Base-by-base conservation (phyloP, 2,888 invertebrate genomes). In the Marasmarcha lunaedactyla region DNA sequence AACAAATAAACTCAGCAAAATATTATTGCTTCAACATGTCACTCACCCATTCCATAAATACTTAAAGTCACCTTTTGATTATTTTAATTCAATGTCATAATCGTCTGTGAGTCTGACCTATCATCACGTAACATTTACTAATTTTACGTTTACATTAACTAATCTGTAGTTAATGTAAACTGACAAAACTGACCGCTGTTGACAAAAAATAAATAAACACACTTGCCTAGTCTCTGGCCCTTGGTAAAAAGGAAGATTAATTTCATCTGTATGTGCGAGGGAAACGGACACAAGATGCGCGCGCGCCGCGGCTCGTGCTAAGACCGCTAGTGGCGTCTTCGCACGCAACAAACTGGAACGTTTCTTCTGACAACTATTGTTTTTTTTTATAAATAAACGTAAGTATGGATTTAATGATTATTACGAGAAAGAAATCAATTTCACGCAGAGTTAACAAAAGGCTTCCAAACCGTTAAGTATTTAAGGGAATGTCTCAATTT, bases 151-250 rank as follows among this genome's bases (percentile, higher is more conserved):
- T n/a, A n/a, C n/a, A n/a, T n/a, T n/a, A n/a, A n/a, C n/a, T n/a
- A n/a, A n/a, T n/a, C n/a, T n/a, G n/a, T n/a, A n/a, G 7, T 20
- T 20, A 5, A 20, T 20, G 7, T 20, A 20, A 20, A 20, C 20
- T 20, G 7, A 20, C 20, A 20, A 20, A 5, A 20, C 20, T 20
- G 20, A 3, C 20, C 20, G 7, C 20, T 20, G 20, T 20, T 20
- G 20, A 20, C 20, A 20, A 20, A 20, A 20, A 5, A 20, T 34
- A 42, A 30, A 27, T 33, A 42, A 30, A 47, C 48, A 42, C 60
- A 77, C 78, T 77, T 72, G 76, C 78, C 77, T 67, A 67, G 51
- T 56, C 48, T 66, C 48, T 62, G 54, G 45, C 52, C 55, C 47
- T 65, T 69, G 51, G 64, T 49, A 53, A 70, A 68, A 52, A 72